Evolutionary conservation across 2,113 vertebrate species (phyloP), one percentile per base, ranked within the genome.

Genomic region (Mesembrinibis cayennensis): DNA sequence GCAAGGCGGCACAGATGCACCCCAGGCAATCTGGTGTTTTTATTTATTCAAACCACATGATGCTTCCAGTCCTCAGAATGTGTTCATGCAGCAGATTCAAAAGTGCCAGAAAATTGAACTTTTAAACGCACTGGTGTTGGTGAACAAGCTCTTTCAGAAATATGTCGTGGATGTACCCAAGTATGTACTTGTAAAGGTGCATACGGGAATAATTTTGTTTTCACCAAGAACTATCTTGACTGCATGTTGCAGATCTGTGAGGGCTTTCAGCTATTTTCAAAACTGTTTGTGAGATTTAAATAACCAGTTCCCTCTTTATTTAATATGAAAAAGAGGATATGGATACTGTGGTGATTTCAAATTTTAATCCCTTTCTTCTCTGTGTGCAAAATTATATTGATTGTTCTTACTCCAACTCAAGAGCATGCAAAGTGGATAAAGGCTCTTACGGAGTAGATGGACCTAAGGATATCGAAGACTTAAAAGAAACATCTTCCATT

Each of bases 21-120:
- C 72, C 82, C 82, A 47, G 82, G 86, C 92, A 80, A 78, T 71
- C 58, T 32, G 69, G 61, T 63, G 38, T 2, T 20, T 95, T 89
- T 82, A 89, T 92, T 96, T 89, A 83, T 52, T 89, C 85, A 88
- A 73, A 73, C 86, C 72, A 88, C 79, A 67, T 16, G 59, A 92
- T 73, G 63, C 25, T 79, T 93, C 80, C 72, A 89, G 72, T 36
- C 50, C 69, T 65, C 82, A 83, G 27, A 95, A 91, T 26, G 63
- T 10, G 17, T 67, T 77, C 38, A 67, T 47, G 69, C 71, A 92
- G 47, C 19, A 72, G 84, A 84, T 59, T 74, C n/a, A 65, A 18
- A 85, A 76, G 34, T 16, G 30, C 34, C 65, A 89, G 89, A 70
- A 95, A 93, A 96, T 0, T 44, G 84, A 91, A 76, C 34, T 80